Evolutionary conservation across 1,140 invertebrate species (phyloP), one percentile per base, ranked within the genome.

Genomic region (Zaprionus ghesquierei): DNA sequence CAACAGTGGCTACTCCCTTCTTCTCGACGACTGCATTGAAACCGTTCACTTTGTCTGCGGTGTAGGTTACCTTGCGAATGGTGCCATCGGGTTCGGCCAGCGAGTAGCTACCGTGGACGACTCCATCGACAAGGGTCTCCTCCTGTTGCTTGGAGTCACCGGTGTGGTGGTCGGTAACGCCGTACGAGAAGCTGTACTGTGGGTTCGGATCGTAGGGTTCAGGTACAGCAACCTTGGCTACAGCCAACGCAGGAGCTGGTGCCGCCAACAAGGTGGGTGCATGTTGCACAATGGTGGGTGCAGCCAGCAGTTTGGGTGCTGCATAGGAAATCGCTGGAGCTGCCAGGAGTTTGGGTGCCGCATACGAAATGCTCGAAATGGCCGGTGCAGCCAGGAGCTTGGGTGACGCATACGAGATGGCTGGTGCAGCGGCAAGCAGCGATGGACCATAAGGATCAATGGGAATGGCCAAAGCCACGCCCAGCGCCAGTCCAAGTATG

Each of bases 151-250:
- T 95, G 71, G 94, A 94, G 91, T 95, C 95, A 49, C 96, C 95
- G 23, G 94, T 96, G 70, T 94, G 92, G 0, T 94, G 94, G 86
- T 96, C 95, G 10, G 94, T 93, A 2, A 96, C 95, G 35, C 94
- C 94, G 91, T 96, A 96, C 20, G 94, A 94, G 92, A 94, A 96
- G 85, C 94, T 94, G 90, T 96, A 96, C 44, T 94, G 94, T 3
- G 95, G 95, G 92, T 95, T 94, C 5, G 95, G 94, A 91, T 95
- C 95, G 72, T 94, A 93, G 20, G 94, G 94, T 86, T 95, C 94
- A 29, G 93, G 74, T 15, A 92, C 81, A 22, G 92, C 89, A 4
- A 91, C 79, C 46, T 92, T 92, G 25, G 92, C 86, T 44, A 92
- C 81, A 8, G 91, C 89, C 10, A 92, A 35, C 4, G 92, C 81